phyloP scores from a whole-genome alignment of 2,113 vertebrate species.

The Puma concolor region DNA sequence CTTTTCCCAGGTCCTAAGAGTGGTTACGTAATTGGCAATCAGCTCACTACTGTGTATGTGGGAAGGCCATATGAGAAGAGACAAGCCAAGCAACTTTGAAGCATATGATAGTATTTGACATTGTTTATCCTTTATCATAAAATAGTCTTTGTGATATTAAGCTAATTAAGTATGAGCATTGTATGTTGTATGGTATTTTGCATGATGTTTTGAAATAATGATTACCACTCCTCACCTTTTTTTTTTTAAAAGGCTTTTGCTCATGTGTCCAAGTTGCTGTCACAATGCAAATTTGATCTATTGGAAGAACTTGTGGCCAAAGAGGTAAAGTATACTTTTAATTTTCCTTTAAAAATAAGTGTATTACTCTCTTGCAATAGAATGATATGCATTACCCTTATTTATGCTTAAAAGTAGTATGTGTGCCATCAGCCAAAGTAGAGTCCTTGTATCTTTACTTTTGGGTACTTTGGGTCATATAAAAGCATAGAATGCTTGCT shows the following conservation, averaged over 20 bases:
- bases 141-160: slow-evolving; percentile 6
- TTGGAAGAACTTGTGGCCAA: slow-evolving; percentile 93
- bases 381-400: neutral
- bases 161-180: neutral
- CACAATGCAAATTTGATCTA: slow-evolving; percentile 91
- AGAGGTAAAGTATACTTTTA: slow-evolving; percentile 89
- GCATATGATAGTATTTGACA: neutral
- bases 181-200: neutral
- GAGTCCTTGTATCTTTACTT: neutral
- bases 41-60: neutral
- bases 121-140: neutral
- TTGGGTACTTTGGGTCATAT: neutral
- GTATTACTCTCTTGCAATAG: neutral
- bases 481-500: neutral
- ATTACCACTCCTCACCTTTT: neutral
- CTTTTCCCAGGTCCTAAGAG: neutral
- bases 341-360: slow-evolving; percentile 64
- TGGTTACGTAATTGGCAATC: neutral
- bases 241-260: slow-evolving; percentile 90
- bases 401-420: slow-evolving; percentile 24
- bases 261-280: slow-evolving; percentile 93
- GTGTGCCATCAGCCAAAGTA: neutral
- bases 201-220: slow-evolving; percentile 38
- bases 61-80: neutral
- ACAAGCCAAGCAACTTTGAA: neutral